Evolutionary conservation across 1,140 invertebrate genomes (phyloP).

Genomic region (Pollicipes pollicipes): DNA sequence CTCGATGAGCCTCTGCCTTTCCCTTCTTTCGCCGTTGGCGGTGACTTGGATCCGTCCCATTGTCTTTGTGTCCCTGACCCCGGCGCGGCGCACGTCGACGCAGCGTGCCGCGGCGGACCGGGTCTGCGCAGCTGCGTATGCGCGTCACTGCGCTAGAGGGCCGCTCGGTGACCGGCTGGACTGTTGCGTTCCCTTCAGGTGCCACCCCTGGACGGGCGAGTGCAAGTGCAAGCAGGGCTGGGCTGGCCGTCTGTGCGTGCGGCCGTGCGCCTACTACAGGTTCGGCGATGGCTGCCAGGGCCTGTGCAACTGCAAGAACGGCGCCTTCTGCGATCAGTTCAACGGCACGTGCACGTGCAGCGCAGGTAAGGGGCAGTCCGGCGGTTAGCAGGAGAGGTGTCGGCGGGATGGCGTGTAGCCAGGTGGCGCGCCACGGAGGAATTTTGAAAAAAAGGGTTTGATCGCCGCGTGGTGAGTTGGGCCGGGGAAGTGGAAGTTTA

Average conservation of each 20-base stretch:
- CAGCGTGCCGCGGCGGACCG: no score
- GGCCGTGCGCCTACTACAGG: slow-evolving; percentile 59
- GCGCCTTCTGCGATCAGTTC: slow-evolving; percentile 66
- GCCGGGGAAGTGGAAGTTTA: slow-evolving; percentile 14
- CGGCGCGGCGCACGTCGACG: no score
- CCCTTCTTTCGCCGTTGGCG: no score
- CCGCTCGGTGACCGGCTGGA: no score
- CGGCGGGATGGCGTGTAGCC: no score
- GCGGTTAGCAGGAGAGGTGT: no score
- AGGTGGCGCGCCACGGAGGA: no score
- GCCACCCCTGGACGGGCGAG: slow-evolving; percentile 67
- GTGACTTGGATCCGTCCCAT: no score
- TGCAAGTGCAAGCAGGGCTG: slow-evolving; percentile 79
- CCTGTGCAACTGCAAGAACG: slow-evolving; percentile 64
- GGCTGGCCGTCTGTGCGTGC: slow-evolving; percentile 56
- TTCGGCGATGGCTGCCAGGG: slow-evolving; percentile 63
- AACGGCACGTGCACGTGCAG: slow-evolving; percentile 69
- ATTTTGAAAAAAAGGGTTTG: slow-evolving; percentile 20
- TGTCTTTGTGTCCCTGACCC: no score
- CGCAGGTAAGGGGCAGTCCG: slow-evolving; percentile 33
- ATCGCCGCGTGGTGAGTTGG: slow-evolving; percentile 16
- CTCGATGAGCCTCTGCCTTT: no score
- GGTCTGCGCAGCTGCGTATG: no score
- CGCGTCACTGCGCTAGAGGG: no score
- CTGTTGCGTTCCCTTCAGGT: slow-evolving; percentile 34